Evolutionary conservation across 2,888 invertebrate species (phyloP).

Genomic region (Molanna angustata): DNA sequence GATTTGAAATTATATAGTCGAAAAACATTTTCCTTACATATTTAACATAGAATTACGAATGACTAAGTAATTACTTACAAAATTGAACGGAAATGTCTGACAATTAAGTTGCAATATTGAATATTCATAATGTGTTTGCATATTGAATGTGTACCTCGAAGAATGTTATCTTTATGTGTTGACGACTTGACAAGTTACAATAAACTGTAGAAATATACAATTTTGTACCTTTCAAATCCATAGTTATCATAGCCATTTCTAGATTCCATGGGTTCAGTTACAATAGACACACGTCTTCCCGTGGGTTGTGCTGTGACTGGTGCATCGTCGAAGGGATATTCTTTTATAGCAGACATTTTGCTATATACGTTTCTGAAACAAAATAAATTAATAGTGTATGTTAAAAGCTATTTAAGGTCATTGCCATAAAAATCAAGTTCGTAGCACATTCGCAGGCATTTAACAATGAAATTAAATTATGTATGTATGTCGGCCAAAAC

Average conservation of each 20-base stretch:
- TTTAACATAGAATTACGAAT: too few species aligned
- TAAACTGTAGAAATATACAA: not conserved
- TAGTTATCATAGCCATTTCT: slow-evolving; percentile 63
- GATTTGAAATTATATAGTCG: too few species aligned
- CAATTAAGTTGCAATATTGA: too few species aligned
- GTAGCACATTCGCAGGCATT: too few species aligned
- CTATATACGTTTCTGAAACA: slow-evolving; percentile 1
- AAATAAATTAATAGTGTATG: not conserved
- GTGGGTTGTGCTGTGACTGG: slow-evolving; percentile 35
- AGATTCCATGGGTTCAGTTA: slow-evolving; percentile 53
- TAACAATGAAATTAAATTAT: too few species aligned
- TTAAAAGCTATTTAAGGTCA: too few species aligned
- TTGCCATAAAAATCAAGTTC: too few species aligned
- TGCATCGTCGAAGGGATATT: slow-evolving; percentile 50
- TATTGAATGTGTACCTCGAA: not conserved
- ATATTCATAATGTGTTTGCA: not conserved
- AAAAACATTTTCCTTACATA: too few species aligned
- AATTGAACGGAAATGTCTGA: too few species aligned
- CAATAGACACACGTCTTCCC: slow-evolving; percentile 60
- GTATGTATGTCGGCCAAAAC: too few species aligned
- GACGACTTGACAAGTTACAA: too few species aligned
- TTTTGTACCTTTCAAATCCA: slow-evolving; percentile 57
- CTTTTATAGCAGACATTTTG: slow-evolving; percentile 54
- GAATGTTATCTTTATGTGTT: not conserved
- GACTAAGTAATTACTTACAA: too few species aligned